Evolutionary conservation across 2,797 vertebrate genomes (phyloP).

Genomic region (Labeo calbasu): DNA sequence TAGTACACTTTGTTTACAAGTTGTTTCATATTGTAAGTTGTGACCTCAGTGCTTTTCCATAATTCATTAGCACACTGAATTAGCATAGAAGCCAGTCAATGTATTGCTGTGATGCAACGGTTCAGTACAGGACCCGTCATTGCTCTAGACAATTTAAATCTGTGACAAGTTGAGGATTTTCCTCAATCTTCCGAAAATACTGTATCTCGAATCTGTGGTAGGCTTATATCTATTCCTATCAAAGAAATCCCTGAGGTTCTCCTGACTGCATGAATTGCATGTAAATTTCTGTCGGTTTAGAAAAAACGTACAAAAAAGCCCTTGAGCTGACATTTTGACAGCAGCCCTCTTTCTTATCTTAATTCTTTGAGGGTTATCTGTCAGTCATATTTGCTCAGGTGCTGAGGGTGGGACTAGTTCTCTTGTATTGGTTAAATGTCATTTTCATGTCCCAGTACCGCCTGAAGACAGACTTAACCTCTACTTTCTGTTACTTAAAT

Average conservation of each 20-base stretch:
- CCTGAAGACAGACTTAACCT: conserved; percentile 53
- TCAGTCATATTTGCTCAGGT: conserved; percentile 42
- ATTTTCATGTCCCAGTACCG: conserved; percentile 43
- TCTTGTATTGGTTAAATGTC: conserved; percentile 58
- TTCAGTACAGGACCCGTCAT: conserved; percentile 1
- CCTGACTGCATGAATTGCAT: conserved; percentile 18
- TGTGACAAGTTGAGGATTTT: conserved; percentile 25
- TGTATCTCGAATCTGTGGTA: conserved; percentile 23
- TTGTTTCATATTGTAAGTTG: neutral
- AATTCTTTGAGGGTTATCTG: conserved; percentile 53
- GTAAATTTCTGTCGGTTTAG: conserved; percentile 20
- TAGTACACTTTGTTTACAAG: neutral
- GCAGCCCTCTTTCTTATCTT: conserved; percentile 46
- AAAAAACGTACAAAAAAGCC: conserved; percentile 20
- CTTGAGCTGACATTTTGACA: conserved; percentile 53
- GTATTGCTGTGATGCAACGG: neutral
- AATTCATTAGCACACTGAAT: conserved; percentile 11
- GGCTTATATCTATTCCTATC: conserved; percentile 26
- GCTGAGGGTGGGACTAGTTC: conserved; percentile 37
- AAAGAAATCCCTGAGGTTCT: conserved; percentile 23
- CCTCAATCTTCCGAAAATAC: conserved; percentile 13
- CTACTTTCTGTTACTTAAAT: conserved; percentile 26
- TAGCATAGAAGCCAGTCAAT: neutral
- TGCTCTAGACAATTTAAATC: neutral
- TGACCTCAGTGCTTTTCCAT: neutral